Evolutionary conservation across 2,113 vertebrate genomes (phyloP).

Genomic region (Chloroceryle aenea): DNA sequence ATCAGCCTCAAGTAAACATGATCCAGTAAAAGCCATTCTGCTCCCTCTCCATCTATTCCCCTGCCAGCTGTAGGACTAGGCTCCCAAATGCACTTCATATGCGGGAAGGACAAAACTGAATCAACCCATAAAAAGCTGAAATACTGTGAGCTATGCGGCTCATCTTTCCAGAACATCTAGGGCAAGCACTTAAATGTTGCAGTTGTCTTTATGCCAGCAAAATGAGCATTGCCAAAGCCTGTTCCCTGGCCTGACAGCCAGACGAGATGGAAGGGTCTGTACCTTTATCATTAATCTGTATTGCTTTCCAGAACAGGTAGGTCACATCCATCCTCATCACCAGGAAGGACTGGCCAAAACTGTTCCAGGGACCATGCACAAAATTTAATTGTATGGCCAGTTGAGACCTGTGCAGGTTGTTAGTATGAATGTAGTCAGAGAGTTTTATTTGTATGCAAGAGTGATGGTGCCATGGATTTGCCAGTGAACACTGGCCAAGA

Average conservation of each 20-base stretch:
- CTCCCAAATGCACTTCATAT: background rate
- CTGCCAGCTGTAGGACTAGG: background rate
- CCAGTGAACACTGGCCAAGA: background rate
- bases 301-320: background rate
- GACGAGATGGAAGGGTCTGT: background rate
- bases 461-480: background rate
- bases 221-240: background rate
- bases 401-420: background rate
- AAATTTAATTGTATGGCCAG: background rate
- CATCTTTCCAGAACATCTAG: background rate
- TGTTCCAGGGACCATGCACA: background rate
- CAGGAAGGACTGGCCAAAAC: background rate
- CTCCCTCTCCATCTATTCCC: background rate
- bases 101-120: background rate
- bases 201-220: background rate
- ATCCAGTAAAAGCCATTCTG: background rate
- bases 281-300: background rate
- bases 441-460: background rate
- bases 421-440: background rate
- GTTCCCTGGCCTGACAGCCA: accelerated
- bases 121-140: background rate
- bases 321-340: background rate
- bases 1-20: background rate
- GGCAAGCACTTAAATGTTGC: background rate
- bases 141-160: background rate